Evolutionary conservation across 2,888 invertebrate genomes (phyloP).

Genomic region (Branchellion lobata): DNA sequence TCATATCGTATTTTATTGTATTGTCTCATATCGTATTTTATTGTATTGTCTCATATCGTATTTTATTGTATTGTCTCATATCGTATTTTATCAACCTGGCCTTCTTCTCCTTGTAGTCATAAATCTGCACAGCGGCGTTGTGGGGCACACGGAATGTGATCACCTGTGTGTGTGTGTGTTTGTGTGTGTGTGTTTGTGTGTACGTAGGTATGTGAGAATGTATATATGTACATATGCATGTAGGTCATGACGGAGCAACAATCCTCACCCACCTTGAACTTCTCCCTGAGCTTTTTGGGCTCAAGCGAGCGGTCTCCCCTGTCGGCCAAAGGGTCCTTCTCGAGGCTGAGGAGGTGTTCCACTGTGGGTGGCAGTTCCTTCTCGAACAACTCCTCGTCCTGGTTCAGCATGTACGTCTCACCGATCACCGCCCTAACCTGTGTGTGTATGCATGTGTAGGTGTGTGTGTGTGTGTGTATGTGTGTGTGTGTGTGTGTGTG

Average conservation of each 20-base stretch:
- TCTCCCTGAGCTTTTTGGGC: slow-evolving; percentile 48
- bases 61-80: too few species aligned
- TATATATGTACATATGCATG: too few species aligned
- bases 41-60: too few species aligned
- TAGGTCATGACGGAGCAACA: too few species aligned
- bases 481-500: too few species aligned
- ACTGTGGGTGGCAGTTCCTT: slow-evolving; percentile 62
- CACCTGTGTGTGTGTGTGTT: slow-evolving; percentile 53
- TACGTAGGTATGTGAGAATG: too few species aligned
- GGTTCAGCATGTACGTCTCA: slow-evolving; percentile 65
- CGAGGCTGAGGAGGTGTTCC: slow-evolving; percentile 57
- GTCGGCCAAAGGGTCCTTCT: slow-evolving; percentile 64
- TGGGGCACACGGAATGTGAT: slow-evolving; percentile 65
- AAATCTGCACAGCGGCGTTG: slow-evolving; percentile 65
- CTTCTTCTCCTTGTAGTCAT: slow-evolving; percentile 65
- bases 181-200: too few species aligned
- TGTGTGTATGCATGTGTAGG: too few species aligned
- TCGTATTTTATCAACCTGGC: too few species aligned
- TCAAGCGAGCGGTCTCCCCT: slow-evolving; percentile 51
- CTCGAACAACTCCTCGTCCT: slow-evolving; percentile 63
- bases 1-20: too few species aligned
- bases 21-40: too few species aligned
- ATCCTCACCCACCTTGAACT: slow-evolving; percentile 44
- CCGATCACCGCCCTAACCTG: slow-evolving; percentile 62
- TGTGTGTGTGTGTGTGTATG: neutral